phyloP scores from a whole-genome alignment of 2,797 vertebrate species.

The Betta splendens region DNA sequence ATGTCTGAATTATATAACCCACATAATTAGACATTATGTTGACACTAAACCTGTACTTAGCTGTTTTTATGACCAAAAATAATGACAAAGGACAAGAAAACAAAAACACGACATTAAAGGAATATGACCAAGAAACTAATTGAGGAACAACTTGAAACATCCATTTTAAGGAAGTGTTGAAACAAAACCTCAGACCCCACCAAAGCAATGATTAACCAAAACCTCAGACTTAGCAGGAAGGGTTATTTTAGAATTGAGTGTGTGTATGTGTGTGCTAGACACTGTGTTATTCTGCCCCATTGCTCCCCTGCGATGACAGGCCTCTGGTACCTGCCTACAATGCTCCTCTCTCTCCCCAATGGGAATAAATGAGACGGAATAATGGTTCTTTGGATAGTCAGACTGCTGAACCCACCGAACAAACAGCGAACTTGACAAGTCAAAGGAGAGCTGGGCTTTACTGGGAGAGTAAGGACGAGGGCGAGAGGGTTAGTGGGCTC shows the following conservation, averaged over 20 bases:
- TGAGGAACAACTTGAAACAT: background rate
- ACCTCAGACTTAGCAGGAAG: conserved; percentile 6
- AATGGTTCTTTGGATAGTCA: conserved; percentile 56
- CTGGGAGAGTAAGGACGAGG: conserved; percentile 20
- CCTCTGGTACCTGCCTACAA: conserved; percentile 52
- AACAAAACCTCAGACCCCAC: background rate
- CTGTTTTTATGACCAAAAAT: background rate
- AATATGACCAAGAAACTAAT: background rate
- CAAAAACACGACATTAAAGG: conserved; percentile 3
- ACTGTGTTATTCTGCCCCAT: conserved; percentile 61
- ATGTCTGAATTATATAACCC: background rate
- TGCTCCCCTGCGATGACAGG: conserved; percentile 58
- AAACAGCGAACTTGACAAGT: conserved; percentile 53
- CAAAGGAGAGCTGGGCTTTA: conserved; percentile 33
- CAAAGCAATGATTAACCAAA: conserved; percentile 2
- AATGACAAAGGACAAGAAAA: background rate
- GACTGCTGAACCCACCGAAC: conserved; percentile 47
- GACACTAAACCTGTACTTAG: background rate
- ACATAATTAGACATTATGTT: background rate
- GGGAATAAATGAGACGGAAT: conserved; percentile 70
- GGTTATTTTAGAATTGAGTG: conserved; percentile 32
- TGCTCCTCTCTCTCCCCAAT: conserved; percentile 41
- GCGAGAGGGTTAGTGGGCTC: conserved; percentile 32
- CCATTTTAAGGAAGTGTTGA: conserved; percentile 2
- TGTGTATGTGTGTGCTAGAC: conserved; percentile 25